A percentile compares a stretch with the other conserved stretches of the same genome.
Evolutionary conservation across 2,113 vertebrate species (phyloP).

Genomic region (Caranx melampygus): DNA sequence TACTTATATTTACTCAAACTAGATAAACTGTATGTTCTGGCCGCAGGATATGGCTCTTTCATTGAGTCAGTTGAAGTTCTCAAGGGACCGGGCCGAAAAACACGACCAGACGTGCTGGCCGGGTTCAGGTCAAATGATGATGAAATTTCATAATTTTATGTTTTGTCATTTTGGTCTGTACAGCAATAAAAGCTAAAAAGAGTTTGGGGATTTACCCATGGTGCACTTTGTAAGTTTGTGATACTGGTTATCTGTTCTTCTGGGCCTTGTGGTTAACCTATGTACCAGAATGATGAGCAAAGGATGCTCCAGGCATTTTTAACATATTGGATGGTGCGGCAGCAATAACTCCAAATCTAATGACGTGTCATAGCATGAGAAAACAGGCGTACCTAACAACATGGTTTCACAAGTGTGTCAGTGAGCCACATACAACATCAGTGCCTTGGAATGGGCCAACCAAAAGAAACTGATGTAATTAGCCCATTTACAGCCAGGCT

Average conservation of each 20-base stretch:
- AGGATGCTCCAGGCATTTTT: neutral
- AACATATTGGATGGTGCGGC: neutral
- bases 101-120: too few species aligned
- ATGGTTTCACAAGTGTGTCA: neutral
- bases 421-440: too few species aligned
- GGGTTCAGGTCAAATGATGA: too few species aligned
- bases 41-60: too few species aligned
- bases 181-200: neutral
- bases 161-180: neutral
- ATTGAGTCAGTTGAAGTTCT: too few species aligned
- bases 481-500: neutral
- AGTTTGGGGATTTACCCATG: neutral
- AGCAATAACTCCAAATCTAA: neutral
- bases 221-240: neutral
- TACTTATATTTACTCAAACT: too few species aligned
- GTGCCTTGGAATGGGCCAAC: neutral
- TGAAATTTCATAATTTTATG: neutral
- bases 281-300: neutral
- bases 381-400: neutral
- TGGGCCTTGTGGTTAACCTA: neutral
- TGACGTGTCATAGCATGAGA: constrained; percentile 12
- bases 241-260: neutral
- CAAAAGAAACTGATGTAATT: constrained; percentile 18
- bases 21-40: too few species aligned
- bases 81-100: too few species aligned